These are phyloP conservation scores for Octonoba sinensis DNA, from an alignment of 2,888 invertebrate species.

Conservation along the genomic window DNA sequence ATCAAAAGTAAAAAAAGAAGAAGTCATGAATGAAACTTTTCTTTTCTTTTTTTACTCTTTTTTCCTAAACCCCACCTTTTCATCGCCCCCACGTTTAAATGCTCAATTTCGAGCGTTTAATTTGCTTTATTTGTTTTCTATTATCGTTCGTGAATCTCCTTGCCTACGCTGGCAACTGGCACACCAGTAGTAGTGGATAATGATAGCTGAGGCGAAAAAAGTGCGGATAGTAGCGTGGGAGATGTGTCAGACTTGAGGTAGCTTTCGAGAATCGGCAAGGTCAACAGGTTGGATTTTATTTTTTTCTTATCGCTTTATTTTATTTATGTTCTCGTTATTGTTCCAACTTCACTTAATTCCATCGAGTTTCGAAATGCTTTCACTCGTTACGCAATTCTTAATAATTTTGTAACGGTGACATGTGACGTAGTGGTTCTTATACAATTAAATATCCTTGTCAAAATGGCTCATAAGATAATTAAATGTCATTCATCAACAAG, in stretches of 20 bases:
- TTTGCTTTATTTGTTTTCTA: slow-evolving; percentile 3
- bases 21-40: background rate
- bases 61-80: background rate
- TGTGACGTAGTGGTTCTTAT: no score
- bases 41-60: background rate
- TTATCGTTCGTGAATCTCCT: slow-evolving; percentile 4
- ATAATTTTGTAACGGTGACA: no score
- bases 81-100: background rate
- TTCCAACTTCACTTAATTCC: no score
- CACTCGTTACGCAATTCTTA: no score
- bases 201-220: slow-evolving; percentile 1
- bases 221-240: slow-evolving; percentile 35
- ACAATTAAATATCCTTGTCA: no score
- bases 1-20: background rate
- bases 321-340: no score
- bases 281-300: slow-evolving; percentile 32
- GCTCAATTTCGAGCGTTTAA: background rate
- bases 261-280: slow-evolving; percentile 38
- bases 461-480: no score
- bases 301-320: background rate
- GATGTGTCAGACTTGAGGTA: slow-evolving; percentile 30
- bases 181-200: slow-evolving; percentile 4
- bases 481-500: no score
- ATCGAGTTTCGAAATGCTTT: no score
- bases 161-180: background rate